A percentile compares a stretch with the other conserved stretches of the same genome.
Conservation (phyloP, 2,113 vertebrate genomes). For the Macquaria australasica region DNA sequence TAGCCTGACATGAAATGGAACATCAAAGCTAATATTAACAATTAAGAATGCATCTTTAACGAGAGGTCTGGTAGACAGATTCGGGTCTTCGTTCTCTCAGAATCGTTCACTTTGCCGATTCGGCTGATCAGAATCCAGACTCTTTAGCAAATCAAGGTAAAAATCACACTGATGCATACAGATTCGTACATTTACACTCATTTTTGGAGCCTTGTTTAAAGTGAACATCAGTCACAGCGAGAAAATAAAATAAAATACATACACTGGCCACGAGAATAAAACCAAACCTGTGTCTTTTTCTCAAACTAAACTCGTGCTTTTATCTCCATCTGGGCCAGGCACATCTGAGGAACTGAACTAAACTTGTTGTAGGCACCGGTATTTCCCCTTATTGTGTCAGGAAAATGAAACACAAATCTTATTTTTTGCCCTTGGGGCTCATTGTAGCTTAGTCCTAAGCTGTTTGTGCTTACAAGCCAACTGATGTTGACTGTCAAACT, state of each 20-base stretch:
- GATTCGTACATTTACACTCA: slow-evolving; percentile 42
- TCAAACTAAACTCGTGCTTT: slow-evolving; percentile 24
- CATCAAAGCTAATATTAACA: slow-evolving; percentile 52
- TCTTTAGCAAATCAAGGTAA: slow-evolving; percentile 21
- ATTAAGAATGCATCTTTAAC: slow-evolving; percentile 25
- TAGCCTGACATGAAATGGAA: slow-evolving; percentile 42
- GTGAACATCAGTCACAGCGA: slow-evolving; percentile 36
- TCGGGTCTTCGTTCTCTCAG: slow-evolving; percentile 2
- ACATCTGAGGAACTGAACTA: slow-evolving; percentile 41
- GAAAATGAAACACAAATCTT: slow-evolving; percentile 48
- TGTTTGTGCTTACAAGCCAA: slow-evolving; percentile 72
- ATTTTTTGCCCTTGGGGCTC: slow-evolving; percentile 69
- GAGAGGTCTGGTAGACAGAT: neutral
- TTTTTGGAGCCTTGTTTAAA: slow-evolving; percentile 33
- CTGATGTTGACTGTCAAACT: slow-evolving; percentile 57
- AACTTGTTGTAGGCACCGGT: slow-evolving; percentile 68
- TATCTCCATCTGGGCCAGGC: slow-evolving; percentile 15
- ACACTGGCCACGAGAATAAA: slow-evolving; percentile 38
- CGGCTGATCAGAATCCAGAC: slow-evolving; percentile 5
- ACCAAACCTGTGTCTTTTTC: slow-evolving; percentile 1
- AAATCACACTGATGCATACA: slow-evolving; percentile 50
- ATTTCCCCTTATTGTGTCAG: slow-evolving; percentile 61
- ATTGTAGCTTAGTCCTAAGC: slow-evolving; percentile 62
- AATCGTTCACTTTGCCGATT: neutral
- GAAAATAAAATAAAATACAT: slow-evolving; percentile 1